Base-by-base conservation (phyloP, 2,797 vertebrate species). In the Tokudaia muenninki region DNA sequence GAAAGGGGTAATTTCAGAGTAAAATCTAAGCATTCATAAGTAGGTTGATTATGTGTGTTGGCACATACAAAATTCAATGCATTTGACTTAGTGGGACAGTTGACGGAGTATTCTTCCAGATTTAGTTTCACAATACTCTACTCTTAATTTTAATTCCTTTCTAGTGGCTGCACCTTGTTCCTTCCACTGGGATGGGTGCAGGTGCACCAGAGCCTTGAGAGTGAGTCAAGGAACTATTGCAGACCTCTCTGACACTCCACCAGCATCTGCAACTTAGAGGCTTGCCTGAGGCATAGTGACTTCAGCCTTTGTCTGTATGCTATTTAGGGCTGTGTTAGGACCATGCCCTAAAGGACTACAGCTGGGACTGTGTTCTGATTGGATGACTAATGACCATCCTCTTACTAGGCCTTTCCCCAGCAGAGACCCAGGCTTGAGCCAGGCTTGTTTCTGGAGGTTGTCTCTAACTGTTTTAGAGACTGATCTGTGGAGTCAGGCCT, bases 1-100 rank as follows among this genome's bases (percentile, higher is more conserved):
- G 47, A 88, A 86, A 57, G 50, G 77, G 26, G 5, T 74, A 9
- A 89, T 91, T 94, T 95, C 26, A 12, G 87, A 67, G 26, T 91
- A 61, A 91, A 82, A 55, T 17, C 44, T 19, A 59, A 80, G 10
- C 57, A 17, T 78, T 61, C 87, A 50, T 89, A 19, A 63, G 50
- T 83, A 61, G 44, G 57, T 75, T 79, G 74, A 55, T 72, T 21
- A 44, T 77, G 4, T 11, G n/a, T 31, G 1, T 78, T 74, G 52
- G 19, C 55, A 16, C 37, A 52, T 47, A 91, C 41, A 63, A 50
- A 89, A 37, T 67, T 81, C 47, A 67, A 0, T 67, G 50, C 26
- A 4, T 83, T 91, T 65, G 72, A 75, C 61, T 90, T 57, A 61
- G 1, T 22, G 14, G 77, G 52, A 78, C 29, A 52, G 70, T 10